These are phyloP conservation scores for Tridacna crocea DNA, from an alignment of 2,888 invertebrate species.

Conservation along the genomic window DNA sequence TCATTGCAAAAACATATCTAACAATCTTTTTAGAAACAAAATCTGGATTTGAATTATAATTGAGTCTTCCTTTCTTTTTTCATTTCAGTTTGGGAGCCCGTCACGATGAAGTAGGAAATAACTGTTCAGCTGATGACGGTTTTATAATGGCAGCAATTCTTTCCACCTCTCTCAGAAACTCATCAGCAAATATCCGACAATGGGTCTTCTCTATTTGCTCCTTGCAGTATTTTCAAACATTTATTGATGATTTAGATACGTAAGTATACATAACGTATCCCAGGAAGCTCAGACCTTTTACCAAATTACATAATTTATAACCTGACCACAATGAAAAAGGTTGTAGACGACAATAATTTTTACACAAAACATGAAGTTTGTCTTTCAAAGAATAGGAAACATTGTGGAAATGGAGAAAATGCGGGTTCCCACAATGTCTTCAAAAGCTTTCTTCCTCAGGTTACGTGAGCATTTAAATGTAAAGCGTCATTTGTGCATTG, in stretches of 20 bases:
- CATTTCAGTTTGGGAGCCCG: conserved; percentile 53
- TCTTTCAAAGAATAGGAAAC: too few relatives aligned
- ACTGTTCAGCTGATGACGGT: conserved; percentile 43
- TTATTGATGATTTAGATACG: conserved; percentile 39
- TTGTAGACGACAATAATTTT: too few relatives aligned
- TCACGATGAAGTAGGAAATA: conserved; percentile 62
- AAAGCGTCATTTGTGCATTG: not conserved
- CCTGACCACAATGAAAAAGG: too few relatives aligned
- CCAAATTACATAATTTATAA: too few relatives aligned
- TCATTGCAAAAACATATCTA: too few relatives aligned
- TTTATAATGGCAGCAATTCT: conserved; percentile 61
- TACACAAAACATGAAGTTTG: too few relatives aligned
- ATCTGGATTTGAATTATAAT: too few relatives aligned
- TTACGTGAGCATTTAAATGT: not conserved
- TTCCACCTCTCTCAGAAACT: conserved; percentile 49
- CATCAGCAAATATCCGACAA: conserved; percentile 10
- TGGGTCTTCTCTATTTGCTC: conserved; percentile 64
- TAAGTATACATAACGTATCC: conserved; percentile 17
- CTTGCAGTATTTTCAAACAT: conserved; percentile 41
- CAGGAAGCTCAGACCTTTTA: not conserved
- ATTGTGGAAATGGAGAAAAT: too few relatives aligned
- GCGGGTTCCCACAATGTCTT: too few relatives aligned
- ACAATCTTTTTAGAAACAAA: too few relatives aligned
- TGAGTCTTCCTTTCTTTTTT: not conserved
- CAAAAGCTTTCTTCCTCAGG: too few relatives aligned